These are phyloP conservation scores for Macrocentrus cingulum DNA, from an alignment of 1,140 invertebrate species.

Conservation along the genomic window DNA sequence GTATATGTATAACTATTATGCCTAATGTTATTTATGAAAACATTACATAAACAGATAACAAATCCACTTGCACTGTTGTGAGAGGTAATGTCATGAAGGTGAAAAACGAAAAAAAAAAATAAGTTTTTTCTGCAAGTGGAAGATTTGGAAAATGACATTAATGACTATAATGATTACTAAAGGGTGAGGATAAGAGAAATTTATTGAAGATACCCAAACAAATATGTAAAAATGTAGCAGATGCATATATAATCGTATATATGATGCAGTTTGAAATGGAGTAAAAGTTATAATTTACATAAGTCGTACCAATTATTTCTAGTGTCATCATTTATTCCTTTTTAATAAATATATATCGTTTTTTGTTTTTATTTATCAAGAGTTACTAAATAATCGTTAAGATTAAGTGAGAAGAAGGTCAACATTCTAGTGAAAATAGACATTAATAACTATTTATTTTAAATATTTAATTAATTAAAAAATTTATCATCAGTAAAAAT, in stretches of 20 bases:
- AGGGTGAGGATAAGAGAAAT: conserved; percentile 27
- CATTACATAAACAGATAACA: conserved; percentile 27
- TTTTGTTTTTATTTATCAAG: no score
- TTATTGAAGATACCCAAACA: conserved; percentile 27
- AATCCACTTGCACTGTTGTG: conserved; percentile 14
- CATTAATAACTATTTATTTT: no score
- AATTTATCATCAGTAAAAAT: no score
- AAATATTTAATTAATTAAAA: no score
- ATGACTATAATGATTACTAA: conserved; percentile 23
- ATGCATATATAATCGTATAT: conserved; percentile 16
- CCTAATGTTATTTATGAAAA: conserved; percentile 47
- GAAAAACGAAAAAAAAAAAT: conserved; percentile 25
- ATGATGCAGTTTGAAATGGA: conserved; percentile 31
- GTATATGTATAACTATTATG: conserved; percentile 53
- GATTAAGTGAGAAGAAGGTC: no score
- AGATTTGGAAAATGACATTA: not conserved
- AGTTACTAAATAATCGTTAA: no score
- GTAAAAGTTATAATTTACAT: conserved; percentile 51
- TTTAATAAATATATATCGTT: no score
- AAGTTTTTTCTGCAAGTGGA: not conserved
- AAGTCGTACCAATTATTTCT: conserved; percentile 27
- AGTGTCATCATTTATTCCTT: no score
- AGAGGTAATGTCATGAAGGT: not conserved
- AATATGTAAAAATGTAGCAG: conserved; percentile 35
- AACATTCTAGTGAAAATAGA: no score